A percentile compares a stretch with the other conserved stretches of the same genome.
These are phyloP conservation scores for Micromesistius poutassou DNA, from an alignment of 2,797 vertebrate species.

Conservation along the genomic window DNA sequence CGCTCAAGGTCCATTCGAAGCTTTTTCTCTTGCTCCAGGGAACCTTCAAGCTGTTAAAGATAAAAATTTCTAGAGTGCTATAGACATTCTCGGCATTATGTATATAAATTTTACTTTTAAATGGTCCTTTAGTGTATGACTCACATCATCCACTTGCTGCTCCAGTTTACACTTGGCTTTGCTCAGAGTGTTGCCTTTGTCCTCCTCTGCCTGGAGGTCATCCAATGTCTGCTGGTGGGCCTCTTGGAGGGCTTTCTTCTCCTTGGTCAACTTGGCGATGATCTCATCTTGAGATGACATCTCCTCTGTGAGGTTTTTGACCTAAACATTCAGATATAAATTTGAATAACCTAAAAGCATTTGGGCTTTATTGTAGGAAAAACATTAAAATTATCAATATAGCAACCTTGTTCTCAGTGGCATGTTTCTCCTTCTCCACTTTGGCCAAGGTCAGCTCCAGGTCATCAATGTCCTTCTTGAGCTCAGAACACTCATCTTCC, in stretches of 20 bases:
- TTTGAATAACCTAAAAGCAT: background rate
- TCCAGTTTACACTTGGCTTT: conserved; percentile 81
- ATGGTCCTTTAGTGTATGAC: conserved; percentile 34
- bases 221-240: conserved; percentile 76
- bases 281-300: conserved; percentile 73
- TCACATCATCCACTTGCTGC: conserved; percentile 81
- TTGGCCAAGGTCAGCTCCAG: conserved; percentile 60
- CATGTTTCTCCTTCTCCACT: conserved; percentile 62
- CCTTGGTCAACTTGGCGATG: conserved; percentile 72
- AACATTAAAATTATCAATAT: background rate
- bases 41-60: conserved; percentile 75
- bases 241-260: conserved; percentile 74
- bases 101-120: background rate
- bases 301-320: conserved; percentile 80
- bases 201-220: conserved; percentile 79
- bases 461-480: conserved; percentile 61
- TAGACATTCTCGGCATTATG: background rate
- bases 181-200: conserved; percentile 78
- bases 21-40: conserved; percentile 85
- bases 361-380: background rate
- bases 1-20: conserved; percentile 79
- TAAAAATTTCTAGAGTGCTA: background rate
- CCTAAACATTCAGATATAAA: conserved; percentile 47
- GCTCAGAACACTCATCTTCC: conserved; percentile 56
- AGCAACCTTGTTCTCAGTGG: conserved; percentile 58